Evolutionary conservation across 1,140 invertebrate genomes (phyloP), one percentile per base, ranked within the genome.

Genomic region (Nautilus pompilius): DNA sequence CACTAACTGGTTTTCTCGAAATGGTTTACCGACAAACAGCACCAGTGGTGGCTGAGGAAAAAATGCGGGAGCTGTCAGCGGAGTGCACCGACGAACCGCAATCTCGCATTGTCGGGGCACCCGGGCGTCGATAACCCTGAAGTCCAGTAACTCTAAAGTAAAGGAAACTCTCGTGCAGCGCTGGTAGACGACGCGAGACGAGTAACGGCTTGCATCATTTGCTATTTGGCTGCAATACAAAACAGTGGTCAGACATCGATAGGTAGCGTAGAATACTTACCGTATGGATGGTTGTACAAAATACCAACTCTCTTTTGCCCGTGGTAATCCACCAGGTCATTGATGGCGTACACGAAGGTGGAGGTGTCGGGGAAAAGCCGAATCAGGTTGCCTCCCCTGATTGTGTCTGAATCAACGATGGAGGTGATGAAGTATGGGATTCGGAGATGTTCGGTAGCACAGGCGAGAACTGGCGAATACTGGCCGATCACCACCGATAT

Each of bases 341-440:
- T 41, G 4, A 74, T 48, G 10, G 75, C 68, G 6, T 34, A 22
- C 0, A 65, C 65, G 34, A 70, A 73, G 0, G 67, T 51, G 15
- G 33, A 26, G 2, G 63, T 60, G 53, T 67, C 65, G n/a, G 73
- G 73, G 60, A 73, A 62, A 36, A 77, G 65, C 49, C 68, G 68
- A n/a, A 73, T 67, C 13, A 75, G 32, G 41, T 68, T 70, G 0
- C 62, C 60, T 20, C 61, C 60, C 17, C 58, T n/a, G 3, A 36
- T 8, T 48, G 60, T 56, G n/a, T 66, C 45, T 13, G 33, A 24
- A 6, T 70, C 69, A 2, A 67, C 62, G 62, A 70, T 67, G 28
- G 71, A 68, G 15, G 73, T 77, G 55, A 75, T 71, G 36, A 73
- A 66, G 33, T 69, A 77, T 5, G 71, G 69, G 10, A 77, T 64